Base-by-base conservation (phyloP, 2,797 vertebrate species). In the Dicrostonyx torquatus region DNA sequence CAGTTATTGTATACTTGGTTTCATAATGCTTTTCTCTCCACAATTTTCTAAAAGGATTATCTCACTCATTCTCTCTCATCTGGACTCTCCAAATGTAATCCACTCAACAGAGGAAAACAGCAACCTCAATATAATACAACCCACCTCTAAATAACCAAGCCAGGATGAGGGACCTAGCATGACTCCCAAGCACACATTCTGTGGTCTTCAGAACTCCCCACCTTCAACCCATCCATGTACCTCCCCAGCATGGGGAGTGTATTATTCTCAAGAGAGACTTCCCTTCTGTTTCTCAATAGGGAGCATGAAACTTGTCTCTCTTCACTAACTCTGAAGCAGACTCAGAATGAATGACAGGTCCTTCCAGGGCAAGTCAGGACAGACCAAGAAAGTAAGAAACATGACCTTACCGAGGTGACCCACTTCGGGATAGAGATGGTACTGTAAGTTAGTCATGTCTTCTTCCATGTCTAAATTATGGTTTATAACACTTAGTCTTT, bases 401-500 rank as follows among this genome's bases (percentile, higher is more conserved):
- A 24, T 20, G 43, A 17, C 9, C 26, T 83, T 78, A n/a, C 43
- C 48, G 53, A 91, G 75, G 8, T 43, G 15, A 75, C n/a, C 13
- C 12, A 22, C 5, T 7, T 11, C 0, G 24, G 40, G 37, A 15
- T 53, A n/a, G 92, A 87, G 31, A 13, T n/a, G 18, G 11, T 34
- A 60, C 31, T 37, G 1, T 6, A 37, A 53, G 3, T 62, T 20
- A 22, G 5, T 77, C 43, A 43, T 50, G 60, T 86, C 45, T 73
- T 84, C 85, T 90, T 55, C 37, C 11, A 9, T 68, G 26, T 87
- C 53, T 94, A 62, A 89, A 90, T 83, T 93, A 43, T 88, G n/a
- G 34, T 88, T 77, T 89, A 40, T 45, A 48, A 90, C 72, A 85
- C 26, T 68, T 84, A 34, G 9, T 10, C 34, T 64, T 37, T 85